Evolutionary conservation across 1,140 invertebrate genomes (phyloP).

Genomic region (Caenorhabditis elegans): WBcel235 BX284605.5:4155501-4156000

Average conservation of each 20-base stretch:
- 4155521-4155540: too few species aligned
- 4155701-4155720: too few species aligned
- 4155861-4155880: not conserved
- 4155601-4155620: too few species aligned
- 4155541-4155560: too few species aligned
- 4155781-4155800: not conserved
- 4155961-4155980: not conserved
- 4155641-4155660: too few species aligned
- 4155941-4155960: not conserved
- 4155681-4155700: not conserved
- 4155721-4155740: not conserved
- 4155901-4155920: too few species aligned
- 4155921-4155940: not conserved
- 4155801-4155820: conserved; percentile 10
- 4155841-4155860: not conserved
- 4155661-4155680: conserved; percentile 3
- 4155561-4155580: too few species aligned
- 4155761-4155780: not conserved
- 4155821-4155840: conserved; percentile 14
- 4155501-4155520: too few species aligned
- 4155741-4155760: not conserved
- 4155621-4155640: too few species aligned
- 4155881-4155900: conserved; percentile 31
- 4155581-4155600: too few species aligned
- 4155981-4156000: too few species aligned